Base-by-base conservation (phyloP, 2,797 vertebrate species). In the Tokudaia muenninki region DNA sequence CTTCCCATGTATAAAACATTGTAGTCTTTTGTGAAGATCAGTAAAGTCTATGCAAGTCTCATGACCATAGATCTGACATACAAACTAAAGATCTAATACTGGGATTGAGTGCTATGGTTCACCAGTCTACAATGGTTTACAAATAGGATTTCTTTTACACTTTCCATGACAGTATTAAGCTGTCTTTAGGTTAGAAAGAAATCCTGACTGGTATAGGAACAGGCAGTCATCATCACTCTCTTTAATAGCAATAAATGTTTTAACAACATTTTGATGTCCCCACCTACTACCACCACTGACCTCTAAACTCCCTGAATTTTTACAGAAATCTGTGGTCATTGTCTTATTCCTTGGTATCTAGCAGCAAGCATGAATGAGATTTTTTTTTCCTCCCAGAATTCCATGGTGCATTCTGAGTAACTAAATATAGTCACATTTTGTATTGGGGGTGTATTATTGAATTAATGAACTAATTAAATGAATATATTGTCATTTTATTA, bases 31-130 rank as follows among this genome's bases (percentile, higher is more conserved):
- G 34, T 75, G 90, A 93, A 29, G 82, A 31, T 79, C 81, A 94
- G 13, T 61, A 29, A 94, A 91, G 24, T 2, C 22, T 91, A 61
- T 37, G 29, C 50, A 10, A 41, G 41, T 41, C 89, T 86, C 55
- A 95, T 94, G 37, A 91, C 92, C 92, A 94, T 17, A 77, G 31
- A 92, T 19, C 37, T 86, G 59, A 88, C 47, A 94, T 94, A 94
- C n/a, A 84, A 96, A 87, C 41, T 79, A 37, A 90, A 94, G 37
- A 70, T 86, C 74, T 96, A 92, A 74, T 74, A 88, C 92, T 63
- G 34, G 21, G 21, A 90, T 21, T 90, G 91, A 86, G 21, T 88
- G n/a, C 22, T 50, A 82, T 1, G 3, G 6, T 82, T 96, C 65
- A 80, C 44, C 44, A 70, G 34, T 2, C 65, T 82, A 79, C 13